Evolutionary conservation across 1,140 invertebrate species (phyloP), one percentile per base, ranked within the genome.

Genomic region (Cecropterus lyciades): DNA sequence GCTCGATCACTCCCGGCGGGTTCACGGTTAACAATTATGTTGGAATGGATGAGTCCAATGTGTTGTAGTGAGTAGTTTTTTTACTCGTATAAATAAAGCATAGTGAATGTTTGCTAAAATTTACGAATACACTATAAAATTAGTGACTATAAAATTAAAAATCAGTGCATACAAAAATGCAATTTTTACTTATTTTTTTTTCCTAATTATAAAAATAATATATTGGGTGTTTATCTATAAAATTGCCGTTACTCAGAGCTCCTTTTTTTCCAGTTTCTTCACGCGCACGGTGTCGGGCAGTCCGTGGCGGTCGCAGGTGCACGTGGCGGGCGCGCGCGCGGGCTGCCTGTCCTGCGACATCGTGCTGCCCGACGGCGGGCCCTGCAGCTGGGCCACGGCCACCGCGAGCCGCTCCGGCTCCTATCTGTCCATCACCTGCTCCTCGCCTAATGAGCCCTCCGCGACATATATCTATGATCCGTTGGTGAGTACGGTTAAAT

Each of bases 351-450:
- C 92, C 52, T 94, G 93, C 56, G 20, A 69, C 4, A 59, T 92
- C 0, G 30, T 42, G 17, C 72, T 93, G 76, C 89, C 86, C 0
- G 88, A 92, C 5, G 91, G 89, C 0, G 82, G 72, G 2, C 57
- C 63, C 0, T 94, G 93, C 69, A 66, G 77, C 2, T 92, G 89
- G 65, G 93, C 92, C 30, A 76, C 83, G 0, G 92, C 93, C 13
- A 96, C 96, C 0, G 93, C 93, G 67, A 95, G 96, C 37, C 94
- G 94, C 0, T 93, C 88, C 52, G 94, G 94, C 57, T 80, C 74
- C 3, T 90, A 84, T 69, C 72, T 91, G 55, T 75, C 83, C 24
- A 77, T 93, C 59, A 88, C 89, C 2, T 93, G 92, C 68, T 84
- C 82, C 6, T 89, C 87, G 7, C 87, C 85, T 69, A 93, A 86